phyloP scores from a whole-genome alignment of 2,888 invertebrate species.

The Scaptomyza parva region DNA sequence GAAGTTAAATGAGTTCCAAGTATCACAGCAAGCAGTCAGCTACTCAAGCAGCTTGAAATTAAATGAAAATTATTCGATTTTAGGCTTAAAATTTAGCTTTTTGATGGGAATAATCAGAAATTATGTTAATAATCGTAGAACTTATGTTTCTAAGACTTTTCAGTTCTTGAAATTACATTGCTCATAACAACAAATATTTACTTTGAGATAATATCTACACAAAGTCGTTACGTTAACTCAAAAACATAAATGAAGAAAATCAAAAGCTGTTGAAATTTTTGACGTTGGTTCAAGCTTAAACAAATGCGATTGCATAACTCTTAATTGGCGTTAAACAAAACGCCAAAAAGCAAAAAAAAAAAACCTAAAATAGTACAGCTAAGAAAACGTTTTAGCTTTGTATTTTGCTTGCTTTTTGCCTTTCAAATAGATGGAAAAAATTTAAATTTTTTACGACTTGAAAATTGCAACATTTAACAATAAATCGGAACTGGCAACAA shows the following conservation, averaged over 20 bases:
- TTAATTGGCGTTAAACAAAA: constrained; percentile 45
- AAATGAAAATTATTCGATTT: constrained; percentile 1
- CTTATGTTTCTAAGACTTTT: not conserved
- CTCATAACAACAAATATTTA: too few species aligned
- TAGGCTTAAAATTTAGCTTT: not conserved
- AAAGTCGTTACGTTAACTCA: constrained; percentile 12
- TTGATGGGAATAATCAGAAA: not conserved
- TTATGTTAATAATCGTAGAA: not conserved
- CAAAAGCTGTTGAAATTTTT: constrained; percentile 26
- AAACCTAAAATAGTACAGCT: constrained; percentile 11
- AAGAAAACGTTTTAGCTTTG: constrained; percentile 56
- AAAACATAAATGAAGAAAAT: constrained; percentile 6
- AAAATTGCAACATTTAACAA: constrained; percentile 74
- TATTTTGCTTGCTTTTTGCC: constrained; percentile 49
- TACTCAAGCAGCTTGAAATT: constrained; percentile 26
- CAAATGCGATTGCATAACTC: constrained; percentile 61
- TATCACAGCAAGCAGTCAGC: constrained; percentile 39
- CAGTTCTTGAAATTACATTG: too few species aligned
- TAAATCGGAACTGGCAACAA: constrained; percentile 43
- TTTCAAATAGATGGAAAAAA: constrained; percentile 29
- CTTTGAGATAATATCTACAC: too few species aligned
- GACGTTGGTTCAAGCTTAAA: constrained; percentile 46
- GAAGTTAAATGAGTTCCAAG: constrained; percentile 7
- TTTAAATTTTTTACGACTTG: constrained; percentile 68
- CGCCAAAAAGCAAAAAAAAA: constrained; percentile 17